Evolutionary conservation across 2,113 vertebrate species (phyloP).

Genomic region (Cryptomyrus ogoouensis): DNA sequence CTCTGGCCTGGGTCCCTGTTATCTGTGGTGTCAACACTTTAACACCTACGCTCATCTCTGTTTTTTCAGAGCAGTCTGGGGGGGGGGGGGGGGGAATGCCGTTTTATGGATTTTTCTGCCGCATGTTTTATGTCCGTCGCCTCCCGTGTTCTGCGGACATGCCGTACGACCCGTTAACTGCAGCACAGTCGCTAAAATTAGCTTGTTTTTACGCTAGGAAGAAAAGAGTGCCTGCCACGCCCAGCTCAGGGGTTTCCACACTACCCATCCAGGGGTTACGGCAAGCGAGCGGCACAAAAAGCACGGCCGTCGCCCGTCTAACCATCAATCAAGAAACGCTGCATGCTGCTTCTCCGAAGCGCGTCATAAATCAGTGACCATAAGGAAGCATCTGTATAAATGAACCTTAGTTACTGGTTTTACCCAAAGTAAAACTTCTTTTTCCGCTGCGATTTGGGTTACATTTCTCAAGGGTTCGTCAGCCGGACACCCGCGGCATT

Average conservation of each 20-base stretch:
- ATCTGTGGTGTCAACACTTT: neutral
- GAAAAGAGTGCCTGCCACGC: neutral
- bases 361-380: neutral
- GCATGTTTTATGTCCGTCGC: constrained; percentile 15
- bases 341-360: neutral
- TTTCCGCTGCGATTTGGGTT: neutral
- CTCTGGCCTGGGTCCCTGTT: neutral
- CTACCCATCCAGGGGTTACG: neutral
- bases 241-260: neutral
- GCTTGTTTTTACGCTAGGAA: constrained; percentile 17
- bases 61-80: neutral
- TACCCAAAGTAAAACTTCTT: neutral
- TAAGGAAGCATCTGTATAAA: neutral
- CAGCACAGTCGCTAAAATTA: constrained; percentile 24
- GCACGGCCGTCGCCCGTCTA: neutral
- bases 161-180: constrained; percentile 13
- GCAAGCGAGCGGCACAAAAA: neutral
- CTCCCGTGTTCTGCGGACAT: constrained; percentile 13
- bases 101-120: neutral
- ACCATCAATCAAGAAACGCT: neutral
- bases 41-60: neutral
- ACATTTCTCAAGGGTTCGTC: neutral
- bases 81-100: neutral
- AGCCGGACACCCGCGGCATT: neutral
- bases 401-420: neutral